Conservation (phyloP, 2,888 invertebrate genomes). For the Diplolepis rosae region DNA sequence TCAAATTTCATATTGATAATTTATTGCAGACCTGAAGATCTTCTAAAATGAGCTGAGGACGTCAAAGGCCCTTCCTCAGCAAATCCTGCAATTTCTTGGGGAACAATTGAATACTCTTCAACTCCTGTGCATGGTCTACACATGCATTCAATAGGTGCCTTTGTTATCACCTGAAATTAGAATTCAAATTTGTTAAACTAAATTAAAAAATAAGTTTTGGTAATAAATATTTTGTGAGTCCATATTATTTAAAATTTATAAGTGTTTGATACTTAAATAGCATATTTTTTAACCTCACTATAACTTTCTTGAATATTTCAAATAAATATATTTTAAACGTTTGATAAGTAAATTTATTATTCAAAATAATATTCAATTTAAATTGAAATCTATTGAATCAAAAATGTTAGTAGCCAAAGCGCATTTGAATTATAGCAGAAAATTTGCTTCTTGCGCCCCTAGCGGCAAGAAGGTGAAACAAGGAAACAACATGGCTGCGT, state of each 20-base stretch:
- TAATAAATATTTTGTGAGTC: too few species aligned
- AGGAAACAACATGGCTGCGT: slow-evolving; percentile 16
- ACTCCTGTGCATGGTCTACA: slow-evolving; percentile 93
- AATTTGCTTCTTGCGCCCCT: background rate
- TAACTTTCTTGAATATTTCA: too few species aligned
- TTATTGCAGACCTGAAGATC: slow-evolving; percentile 74
- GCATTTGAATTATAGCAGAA: background rate
- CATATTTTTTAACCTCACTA: too few species aligned
- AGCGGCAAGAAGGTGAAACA: background rate
- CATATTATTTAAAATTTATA: too few species aligned
- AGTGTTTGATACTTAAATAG: too few species aligned
- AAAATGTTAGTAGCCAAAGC: background rate
- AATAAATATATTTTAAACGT: too few species aligned
- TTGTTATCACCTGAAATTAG: slow-evolving; percentile 85
- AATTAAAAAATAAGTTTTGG: too few species aligned
- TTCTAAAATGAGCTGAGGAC: slow-evolving; percentile 85
- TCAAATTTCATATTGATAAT: background rate
- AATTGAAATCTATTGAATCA: background rate
- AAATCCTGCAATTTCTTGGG: slow-evolving; percentile 92
- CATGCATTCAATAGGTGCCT: slow-evolving; percentile 95
- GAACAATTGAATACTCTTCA: slow-evolving; percentile 90
- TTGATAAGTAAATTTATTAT: background rate
- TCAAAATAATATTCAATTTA: background rate
- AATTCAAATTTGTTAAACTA: slow-evolving; percentile 22
- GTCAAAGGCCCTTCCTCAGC: slow-evolving; percentile 85